Evolutionary conservation across 92 coral and sea anemone species (phyloP).

Genomic region (Hydrozoanthus gracilis): DNA sequence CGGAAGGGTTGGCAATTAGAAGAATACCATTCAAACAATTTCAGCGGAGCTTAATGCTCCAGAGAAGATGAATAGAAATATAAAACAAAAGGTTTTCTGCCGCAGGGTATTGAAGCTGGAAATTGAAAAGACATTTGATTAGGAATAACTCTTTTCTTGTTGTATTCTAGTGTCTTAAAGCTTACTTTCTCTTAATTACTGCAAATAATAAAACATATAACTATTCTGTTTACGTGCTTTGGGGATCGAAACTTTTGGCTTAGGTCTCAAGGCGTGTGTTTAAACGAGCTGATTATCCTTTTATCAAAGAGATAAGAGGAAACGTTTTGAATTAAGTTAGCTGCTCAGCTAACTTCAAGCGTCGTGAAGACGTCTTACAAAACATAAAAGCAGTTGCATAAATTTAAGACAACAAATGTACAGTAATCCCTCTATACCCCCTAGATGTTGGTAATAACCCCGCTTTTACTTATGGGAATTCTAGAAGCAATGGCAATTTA

Average conservation of each 20-base stretch:
- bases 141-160: constrained; percentile 63
- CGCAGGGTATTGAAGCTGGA: constrained; percentile 57
- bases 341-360: background rate
- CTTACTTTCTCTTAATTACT: constrained; percentile 43
- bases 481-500: too few relatives aligned
- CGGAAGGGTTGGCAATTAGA: constrained; percentile 68
- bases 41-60: constrained; percentile 39
- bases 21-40: constrained; percentile 37
- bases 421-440: too few relatives aligned
- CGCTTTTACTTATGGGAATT: too few relatives aligned
- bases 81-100: constrained; percentile 51
- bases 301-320: background rate
- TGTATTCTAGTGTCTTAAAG: constrained; percentile 30
- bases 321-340: background rate
- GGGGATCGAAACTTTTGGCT: background rate
- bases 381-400: too few relatives aligned
- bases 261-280: background rate
- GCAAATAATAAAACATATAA: constrained; percentile 16
- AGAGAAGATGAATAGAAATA: constrained; percentile 40
- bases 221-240: constrained; percentile 23
- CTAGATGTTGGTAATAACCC: too few relatives aligned
- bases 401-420: too few relatives aligned
- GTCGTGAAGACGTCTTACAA: background rate
- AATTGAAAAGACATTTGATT: constrained; percentile 61
- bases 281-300: background rate